Evolutionary conservation across 1,140 invertebrate genomes (phyloP).

Genomic region (Aethina tumida): DNA sequence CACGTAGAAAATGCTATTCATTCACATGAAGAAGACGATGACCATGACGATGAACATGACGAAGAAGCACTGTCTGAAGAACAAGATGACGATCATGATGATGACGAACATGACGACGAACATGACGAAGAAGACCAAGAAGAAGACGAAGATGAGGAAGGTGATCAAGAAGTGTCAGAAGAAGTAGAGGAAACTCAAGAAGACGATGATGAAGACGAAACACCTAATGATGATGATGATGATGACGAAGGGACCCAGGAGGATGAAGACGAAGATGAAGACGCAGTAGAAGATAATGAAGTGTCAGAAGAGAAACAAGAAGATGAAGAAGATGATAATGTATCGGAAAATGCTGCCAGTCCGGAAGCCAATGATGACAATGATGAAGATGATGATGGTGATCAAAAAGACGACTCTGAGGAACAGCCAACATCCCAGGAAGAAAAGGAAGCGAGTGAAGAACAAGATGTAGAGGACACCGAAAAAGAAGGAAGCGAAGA

Average conservation of each 20-base stretch:
- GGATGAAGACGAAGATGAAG: slow-evolving; percentile 16
- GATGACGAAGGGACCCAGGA: slow-evolving; percentile 27
- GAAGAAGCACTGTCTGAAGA: slow-evolving; percentile 24
- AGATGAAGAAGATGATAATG: slow-evolving; percentile 31
- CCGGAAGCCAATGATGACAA: slow-evolving; percentile 18
- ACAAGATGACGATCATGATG: slow-evolving; percentile 30
- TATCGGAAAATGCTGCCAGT: slow-evolving; percentile 16
- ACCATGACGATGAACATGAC: slow-evolving; percentile 27
- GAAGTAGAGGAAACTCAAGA: slow-evolving; percentile 14
- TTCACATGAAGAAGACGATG: slow-evolving; percentile 34
- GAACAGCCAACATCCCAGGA: slow-evolving; percentile 24
- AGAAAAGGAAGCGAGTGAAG: slow-evolving; percentile 30
- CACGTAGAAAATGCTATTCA: slow-evolving; percentile 35
- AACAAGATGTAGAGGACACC: slow-evolving; percentile 22
- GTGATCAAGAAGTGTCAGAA: slow-evolving; percentile 14
- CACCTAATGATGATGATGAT: slow-evolving; percentile 26
- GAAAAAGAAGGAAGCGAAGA: slow-evolving; percentile 35
- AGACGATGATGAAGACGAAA: slow-evolving; percentile 24
- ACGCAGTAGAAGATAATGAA: slow-evolving; percentile 28
- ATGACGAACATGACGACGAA: slow-evolving; percentile 17
- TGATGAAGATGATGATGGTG: slow-evolving; percentile 26
- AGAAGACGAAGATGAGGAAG: slow-evolving; percentile 15
- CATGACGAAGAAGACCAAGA: slow-evolving; percentile 19
- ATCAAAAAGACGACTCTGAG: slow-evolving; percentile 26
- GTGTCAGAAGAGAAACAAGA: slow-evolving; percentile 13